Evolutionary conservation across 2,888 invertebrate genomes (phyloP).

Genomic region (Tridacna crocea): DNA sequence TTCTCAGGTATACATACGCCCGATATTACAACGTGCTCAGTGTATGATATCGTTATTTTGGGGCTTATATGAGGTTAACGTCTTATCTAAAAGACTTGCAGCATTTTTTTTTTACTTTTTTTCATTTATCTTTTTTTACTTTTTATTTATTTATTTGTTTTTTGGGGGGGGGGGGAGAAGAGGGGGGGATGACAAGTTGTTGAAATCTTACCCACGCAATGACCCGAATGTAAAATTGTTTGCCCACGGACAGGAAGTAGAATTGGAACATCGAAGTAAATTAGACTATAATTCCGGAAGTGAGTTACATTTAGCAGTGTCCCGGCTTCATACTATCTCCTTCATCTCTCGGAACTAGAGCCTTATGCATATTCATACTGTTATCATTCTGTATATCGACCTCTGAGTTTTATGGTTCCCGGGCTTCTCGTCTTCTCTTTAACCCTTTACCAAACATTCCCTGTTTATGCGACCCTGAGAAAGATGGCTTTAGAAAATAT

Average conservation of each 20-base stretch:
- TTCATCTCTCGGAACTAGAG: constrained; percentile 17
- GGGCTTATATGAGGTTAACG: too few relatives aligned
- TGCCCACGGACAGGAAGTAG: background rate
- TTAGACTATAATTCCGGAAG: background rate
- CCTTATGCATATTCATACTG: constrained; percentile 25
- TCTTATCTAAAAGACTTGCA: too few relatives aligned
- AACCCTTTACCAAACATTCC: too few relatives aligned
- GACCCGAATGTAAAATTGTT: background rate
- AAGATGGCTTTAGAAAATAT: too few relatives aligned
- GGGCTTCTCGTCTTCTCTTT: too few relatives aligned
- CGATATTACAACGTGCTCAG: background rate
- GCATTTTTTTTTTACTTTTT: too few relatives aligned
- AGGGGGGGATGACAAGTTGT: too few relatives aligned
- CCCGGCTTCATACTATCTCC: constrained; percentile 13
- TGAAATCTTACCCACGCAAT: background rate
- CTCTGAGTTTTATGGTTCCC: background rate
- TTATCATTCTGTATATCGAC: background rate
- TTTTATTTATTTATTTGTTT: too few relatives aligned
- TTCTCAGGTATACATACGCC: background rate
- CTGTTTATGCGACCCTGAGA: too few relatives aligned
- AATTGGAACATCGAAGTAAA: background rate
- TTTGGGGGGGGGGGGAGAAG: too few relatives aligned
- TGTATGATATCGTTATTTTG: background rate
- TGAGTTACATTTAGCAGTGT: background rate
- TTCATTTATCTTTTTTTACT: too few relatives aligned